Evolutionary conservation across 2,888 invertebrate genomes (phyloP).

Genomic region (Tanypteryx hageni): DNA sequence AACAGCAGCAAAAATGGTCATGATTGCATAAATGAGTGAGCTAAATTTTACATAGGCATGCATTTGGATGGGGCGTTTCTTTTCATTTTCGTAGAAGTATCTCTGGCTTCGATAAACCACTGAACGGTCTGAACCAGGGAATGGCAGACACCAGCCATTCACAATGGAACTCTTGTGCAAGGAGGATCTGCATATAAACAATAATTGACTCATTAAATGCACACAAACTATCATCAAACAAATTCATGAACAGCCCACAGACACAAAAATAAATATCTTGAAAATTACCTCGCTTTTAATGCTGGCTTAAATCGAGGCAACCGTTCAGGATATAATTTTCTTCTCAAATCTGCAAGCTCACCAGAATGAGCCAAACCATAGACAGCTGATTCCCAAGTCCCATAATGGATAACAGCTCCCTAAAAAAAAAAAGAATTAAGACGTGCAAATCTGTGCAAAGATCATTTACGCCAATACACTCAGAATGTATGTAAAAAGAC

Average conservation of each 20-base stretch:
- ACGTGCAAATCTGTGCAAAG: background rate
- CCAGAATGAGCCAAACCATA: slow-evolving; percentile 82
- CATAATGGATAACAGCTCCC: slow-evolving; percentile 84
- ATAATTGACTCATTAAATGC: background rate
- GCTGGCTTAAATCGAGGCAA: slow-evolving; percentile 81
- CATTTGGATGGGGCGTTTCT: slow-evolving; percentile 87
- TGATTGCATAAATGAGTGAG: slow-evolving; percentile 77
- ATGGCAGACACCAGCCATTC: slow-evolving; percentile 83
- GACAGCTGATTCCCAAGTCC: slow-evolving; percentile 93
- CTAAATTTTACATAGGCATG: slow-evolving; percentile 83
- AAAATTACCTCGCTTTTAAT: slow-evolving; percentile 77
- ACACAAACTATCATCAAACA: background rate
- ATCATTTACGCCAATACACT: slow-evolving; percentile 23
- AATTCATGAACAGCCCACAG: background rate
- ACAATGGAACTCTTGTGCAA: slow-evolving; percentile 77
- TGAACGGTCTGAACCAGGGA: slow-evolving; percentile 89
- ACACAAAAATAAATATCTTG: background rate
- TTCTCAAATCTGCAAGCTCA: slow-evolving; percentile 82
- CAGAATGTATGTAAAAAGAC: slow-evolving; percentile 12
- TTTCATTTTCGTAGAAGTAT: slow-evolving; percentile 81
- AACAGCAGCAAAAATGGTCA: slow-evolving; percentile 78
- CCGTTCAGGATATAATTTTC: slow-evolving; percentile 81
- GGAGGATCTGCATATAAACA: slow-evolving; percentile 73
- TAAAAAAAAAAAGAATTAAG: slow-evolving; percentile 68
- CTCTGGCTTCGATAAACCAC: slow-evolving; percentile 90